Evolutionary conservation across 1,140 invertebrate species (phyloP), one percentile per base, ranked within the genome.

Genomic region (Drosophila kohkoa): DNA sequence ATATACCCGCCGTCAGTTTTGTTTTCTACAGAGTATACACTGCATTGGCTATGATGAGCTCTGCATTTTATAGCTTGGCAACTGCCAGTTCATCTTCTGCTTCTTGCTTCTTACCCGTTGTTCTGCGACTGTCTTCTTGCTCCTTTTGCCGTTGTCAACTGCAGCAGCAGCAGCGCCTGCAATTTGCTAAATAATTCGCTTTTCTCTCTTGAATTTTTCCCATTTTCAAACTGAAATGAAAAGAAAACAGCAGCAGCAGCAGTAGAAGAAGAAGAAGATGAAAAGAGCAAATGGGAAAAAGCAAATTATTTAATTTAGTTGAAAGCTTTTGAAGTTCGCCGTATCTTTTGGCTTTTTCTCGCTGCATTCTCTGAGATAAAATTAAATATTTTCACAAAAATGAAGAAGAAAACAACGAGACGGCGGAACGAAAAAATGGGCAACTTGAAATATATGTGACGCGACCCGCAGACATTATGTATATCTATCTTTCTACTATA

Each of bases 291-390:
- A 43, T 43, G 25, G 16, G 20, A 65, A 59, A 62, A 67, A 66
- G 5, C 43, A 83, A 85, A 90, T 79, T 69, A 72, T 90, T 90
- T 89, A 79, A 89, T 89, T 90, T 90, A 66, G 55, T 55, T 90
- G 81, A 89, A 89, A 90, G 85, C 85, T 89, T 79, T 78, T 52
- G 38, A 70, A 52, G 66, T 85, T 76, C 49, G 59, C 73, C 76
- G 83, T 72, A 54, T 65, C 51, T 75, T 62, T 46, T 72, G 28
- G 45, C 7, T 35, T 15, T 1, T 63, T 52, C 38, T 57, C 65
- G 70, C 64, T 82, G 72, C 82, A 81, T 76, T 82, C 62, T 64
- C 48, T 64, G 43, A 60, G 81, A 78, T 86, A 88, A 83, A 89
- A 85, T 85, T 69, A 88, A 87, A 88, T 72, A 81, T 86, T 73